Evolutionary conservation across 2,113 vertebrate species (phyloP), one percentile per base, ranked within the genome.

Genomic region (Zapus hudsonius): DNA sequence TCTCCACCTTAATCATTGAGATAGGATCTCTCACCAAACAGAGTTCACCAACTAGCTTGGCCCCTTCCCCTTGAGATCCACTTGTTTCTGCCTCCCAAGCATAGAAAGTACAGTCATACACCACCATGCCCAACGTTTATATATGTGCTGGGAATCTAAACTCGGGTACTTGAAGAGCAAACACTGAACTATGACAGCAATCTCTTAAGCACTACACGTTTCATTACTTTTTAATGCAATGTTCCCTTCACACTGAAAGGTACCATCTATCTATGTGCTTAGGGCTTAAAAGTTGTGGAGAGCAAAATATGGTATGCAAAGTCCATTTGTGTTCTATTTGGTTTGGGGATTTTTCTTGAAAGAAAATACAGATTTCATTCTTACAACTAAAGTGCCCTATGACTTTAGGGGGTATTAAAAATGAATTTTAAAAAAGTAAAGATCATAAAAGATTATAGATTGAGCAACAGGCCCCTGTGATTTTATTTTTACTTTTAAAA

Each of bases 401-500:
- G 79, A 52, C 69, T 91, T 91, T 40, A 38, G 47, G 38, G 47
- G 38, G 66, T 87, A 84, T 31, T 70, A 31, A 82, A 88, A 17
- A 25, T 63, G 70, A 63, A 87, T 90, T 29, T 11, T 63, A 93
- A 87, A 85, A 69, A 90, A 92, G 20, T 36, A 36, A n/a, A 69
- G n/a, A 76, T 44, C 29, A n/a, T 16, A n/a, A 86, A 73, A 95
- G 69, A 61, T 66, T 88, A 76, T 69, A 90, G 79, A 92, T 59
- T 80, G 29, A n/a, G n/a, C n/a, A n/a, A 25, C 55, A 92, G 55
- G 7, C 78, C 44, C 23, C 72, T 87, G 33, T 89, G 80, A 73
- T 93, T 94, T 94, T 91, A 95, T 86, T 92, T 94, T 92, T 63
- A 38, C 86, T 95, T 90, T 94, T 38, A 55, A 55, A 84, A 69